A percentile compares a stretch with the other conserved stretches of the same genome.
These are phyloP conservation scores for Heliconius sara DNA, from an alignment of 2,888 invertebrate genomes.

Conservation along the genomic window DNA sequence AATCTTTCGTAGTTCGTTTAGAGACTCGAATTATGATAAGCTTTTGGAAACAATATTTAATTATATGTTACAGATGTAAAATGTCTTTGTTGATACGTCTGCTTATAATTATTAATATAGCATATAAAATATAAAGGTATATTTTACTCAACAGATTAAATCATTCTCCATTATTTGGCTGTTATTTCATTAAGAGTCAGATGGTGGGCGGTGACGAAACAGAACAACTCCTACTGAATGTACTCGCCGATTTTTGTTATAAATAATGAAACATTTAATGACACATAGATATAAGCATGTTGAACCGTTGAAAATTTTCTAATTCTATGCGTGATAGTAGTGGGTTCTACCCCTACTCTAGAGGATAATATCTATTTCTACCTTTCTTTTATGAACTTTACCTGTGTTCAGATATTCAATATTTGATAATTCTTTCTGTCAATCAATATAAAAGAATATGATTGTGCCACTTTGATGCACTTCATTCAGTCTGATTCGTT, in stretches of 20 bases:
- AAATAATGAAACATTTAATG: slow-evolving; percentile 9
- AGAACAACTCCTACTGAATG: slow-evolving; percentile 77
- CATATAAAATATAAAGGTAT: background rate
- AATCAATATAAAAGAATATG: background rate
- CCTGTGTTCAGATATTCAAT: background rate
- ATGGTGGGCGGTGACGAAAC: slow-evolving; percentile 74
- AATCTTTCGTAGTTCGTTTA: too few species aligned
- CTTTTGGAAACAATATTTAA: too few species aligned
- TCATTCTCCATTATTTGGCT: slow-evolving; percentile 28
- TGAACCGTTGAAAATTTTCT: background rate
- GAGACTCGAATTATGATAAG: too few species aligned
- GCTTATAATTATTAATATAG: background rate
- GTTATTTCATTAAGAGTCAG: slow-evolving; percentile 52
- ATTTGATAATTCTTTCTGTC: background rate
- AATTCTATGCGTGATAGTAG: background rate
- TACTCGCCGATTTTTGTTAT: slow-evolving; percentile 47
- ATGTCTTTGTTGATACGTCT: background rate
- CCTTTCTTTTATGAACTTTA: background rate
- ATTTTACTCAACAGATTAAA: slow-evolving; percentile 8
- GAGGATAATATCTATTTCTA: background rate
- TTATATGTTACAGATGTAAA: background rate
- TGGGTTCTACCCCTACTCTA: background rate
- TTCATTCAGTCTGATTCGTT: background rate
- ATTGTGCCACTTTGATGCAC: background rate
- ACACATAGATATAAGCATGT: background rate